These are phyloP conservation scores for Malaclemys terrapin DNA, from an alignment of 2,113 vertebrate species.

Conservation along the genomic window DNA sequence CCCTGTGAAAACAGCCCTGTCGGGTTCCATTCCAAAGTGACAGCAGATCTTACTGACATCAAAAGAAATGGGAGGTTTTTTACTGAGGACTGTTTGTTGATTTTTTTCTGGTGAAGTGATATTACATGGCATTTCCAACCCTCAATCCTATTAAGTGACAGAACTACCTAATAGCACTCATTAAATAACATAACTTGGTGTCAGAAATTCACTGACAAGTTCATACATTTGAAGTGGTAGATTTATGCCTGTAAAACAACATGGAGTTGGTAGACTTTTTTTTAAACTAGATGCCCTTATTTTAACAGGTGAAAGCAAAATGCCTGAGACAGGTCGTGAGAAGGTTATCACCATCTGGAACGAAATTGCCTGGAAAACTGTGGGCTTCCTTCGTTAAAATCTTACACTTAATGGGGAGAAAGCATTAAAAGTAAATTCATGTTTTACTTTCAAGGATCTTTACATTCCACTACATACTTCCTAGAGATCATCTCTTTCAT, in stretches of 20 bases:
- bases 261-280: background rate
- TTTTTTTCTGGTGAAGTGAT: conserved; percentile 72
- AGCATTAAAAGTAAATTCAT: background rate
- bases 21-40: conserved; percentile 52
- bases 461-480: background rate
- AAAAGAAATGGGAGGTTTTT: conserved; percentile 27
- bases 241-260: conserved; percentile 54
- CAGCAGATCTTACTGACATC: conserved; percentile 54
- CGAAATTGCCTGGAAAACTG: background rate
- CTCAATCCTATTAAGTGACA: conserved; percentile 76
- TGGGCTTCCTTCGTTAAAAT: background rate
- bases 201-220: conserved; percentile 65
- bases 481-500: background rate
- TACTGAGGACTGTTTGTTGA: conserved; percentile 70
- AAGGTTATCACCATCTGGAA: conserved; percentile 7
- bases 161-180: conserved; percentile 74
- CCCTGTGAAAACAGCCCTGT: conserved; percentile 45
- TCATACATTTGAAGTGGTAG: conserved; percentile 39
- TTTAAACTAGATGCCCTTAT: conserved; percentile 35
- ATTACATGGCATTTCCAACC: conserved; percentile 75
- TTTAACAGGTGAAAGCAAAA: conserved; percentile 45
- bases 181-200: conserved; percentile 73
- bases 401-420: background rate
- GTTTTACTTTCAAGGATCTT: background rate
- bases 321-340: conserved; percentile 26